Base-by-base conservation (phyloP, 2,888 invertebrate species). In the Synanthedon vespiformis region DNA sequence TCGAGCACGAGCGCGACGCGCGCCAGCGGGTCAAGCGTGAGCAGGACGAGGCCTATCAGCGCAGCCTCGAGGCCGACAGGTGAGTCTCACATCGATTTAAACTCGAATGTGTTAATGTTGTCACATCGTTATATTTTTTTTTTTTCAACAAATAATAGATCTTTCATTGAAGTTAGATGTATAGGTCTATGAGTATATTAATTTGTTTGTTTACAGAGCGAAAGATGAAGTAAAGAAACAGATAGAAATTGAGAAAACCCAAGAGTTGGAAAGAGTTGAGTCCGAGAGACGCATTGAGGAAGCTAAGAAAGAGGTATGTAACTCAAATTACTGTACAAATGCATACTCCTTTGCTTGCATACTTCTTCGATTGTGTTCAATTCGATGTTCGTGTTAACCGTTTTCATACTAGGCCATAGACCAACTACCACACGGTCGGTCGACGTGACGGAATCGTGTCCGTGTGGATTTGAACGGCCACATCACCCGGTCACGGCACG, bases 21-120 rank as follows among this genome's bases (percentile, higher is more conserved):
- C 86, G 98, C 53, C 97, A 97, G 79, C 89, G 90, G 64, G 95
- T 98, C 52, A 96, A 97, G 80, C 90, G 92, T 65, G 97, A 98
- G 77, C 98, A 98, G 85, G 97, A 98, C 85, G 92, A 92, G 76
- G 98, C 98, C 0, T 98, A 96, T 81, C 92, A 95, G 75, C 92
- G 91, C 71, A 97, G 97, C 63, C 89, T 98, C 53, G 94, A 94
- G 70, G 93, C 92, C 0, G 96, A 96, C 78, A 91, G 93, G 92
- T 92, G 69, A 34, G 34, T 27, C 34, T 16, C 16, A 16, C 1
- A 16, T 1, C 16, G 16, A 22, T 22, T 22, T 4, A 22, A 22
- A 22, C 22, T 1, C 5, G 4, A 4, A 22, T 2, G 22, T 22
- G 4, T 22, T 22, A 22, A 22, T 2, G 10, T 34, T 34, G 8